Evolutionary conservation across 2,888 invertebrate species (phyloP).

Genomic region (Metellina segmentata): DNA sequence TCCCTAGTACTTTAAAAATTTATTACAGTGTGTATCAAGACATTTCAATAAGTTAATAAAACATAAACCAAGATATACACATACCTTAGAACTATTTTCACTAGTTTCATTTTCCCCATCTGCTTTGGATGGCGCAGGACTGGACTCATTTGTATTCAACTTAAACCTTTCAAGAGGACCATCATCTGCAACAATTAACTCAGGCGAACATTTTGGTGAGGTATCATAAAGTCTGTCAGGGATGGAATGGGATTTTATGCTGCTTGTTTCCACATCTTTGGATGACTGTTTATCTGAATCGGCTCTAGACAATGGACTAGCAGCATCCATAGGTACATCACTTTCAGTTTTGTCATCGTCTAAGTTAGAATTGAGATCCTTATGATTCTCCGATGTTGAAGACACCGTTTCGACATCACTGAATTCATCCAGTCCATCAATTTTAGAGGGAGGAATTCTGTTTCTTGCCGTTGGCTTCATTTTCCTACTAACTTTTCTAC

Average conservation of each 20-base stretch:
- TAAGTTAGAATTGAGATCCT: not conserved
- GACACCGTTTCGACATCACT: not conserved
- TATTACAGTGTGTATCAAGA: too few species aligned
- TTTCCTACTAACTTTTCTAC: not conserved
- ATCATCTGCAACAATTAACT: conserved; percentile 19
- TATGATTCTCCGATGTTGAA: not conserved
- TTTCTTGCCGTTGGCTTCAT: not conserved
- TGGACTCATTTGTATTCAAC: not conserved
- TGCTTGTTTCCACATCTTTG: not conserved
- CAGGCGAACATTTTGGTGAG: conserved; percentile 34
- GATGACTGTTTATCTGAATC: conserved; percentile 16
- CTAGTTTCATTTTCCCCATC: conserved; percentile 5
- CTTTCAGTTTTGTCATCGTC: not conserved
- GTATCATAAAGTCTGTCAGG: not conserved
- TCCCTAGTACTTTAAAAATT: too few species aligned
- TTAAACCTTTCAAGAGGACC: not conserved
- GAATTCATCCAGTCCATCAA: not conserved
- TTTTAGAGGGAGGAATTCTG: not conserved
- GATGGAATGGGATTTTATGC: conserved; percentile 1
- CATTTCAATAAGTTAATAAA: too few species aligned
- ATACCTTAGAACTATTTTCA: conserved; percentile 28
- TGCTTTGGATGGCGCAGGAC: not conserved
- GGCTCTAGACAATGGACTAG: not conserved
- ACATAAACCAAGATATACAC: too few species aligned
- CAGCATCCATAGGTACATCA: not conserved